Percentiles rank a stretch among this genome's conserved stretches.
phyloP scores from a whole-genome alignment of 2,113 vertebrate species.

The Amazona vittata region DNA sequence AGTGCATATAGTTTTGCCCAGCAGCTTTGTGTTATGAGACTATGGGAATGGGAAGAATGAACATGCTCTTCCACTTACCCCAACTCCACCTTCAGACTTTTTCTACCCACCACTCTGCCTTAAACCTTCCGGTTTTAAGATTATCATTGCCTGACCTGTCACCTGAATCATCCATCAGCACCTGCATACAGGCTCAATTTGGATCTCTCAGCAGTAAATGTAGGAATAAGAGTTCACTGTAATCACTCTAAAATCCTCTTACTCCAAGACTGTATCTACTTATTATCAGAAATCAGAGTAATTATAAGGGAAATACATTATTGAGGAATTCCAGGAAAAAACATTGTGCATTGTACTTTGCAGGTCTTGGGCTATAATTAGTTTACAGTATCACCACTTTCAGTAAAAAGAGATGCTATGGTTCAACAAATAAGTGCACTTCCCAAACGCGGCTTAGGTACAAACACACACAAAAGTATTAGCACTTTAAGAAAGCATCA shows the following conservation, averaged over 20 bases:
- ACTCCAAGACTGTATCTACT: background rate
- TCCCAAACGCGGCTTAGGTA: background rate
- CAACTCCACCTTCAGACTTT: background rate
- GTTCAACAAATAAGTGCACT: background rate
- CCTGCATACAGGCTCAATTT: background rate
- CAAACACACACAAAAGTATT: background rate
- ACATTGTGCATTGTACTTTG: background rate
- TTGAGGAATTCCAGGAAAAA: background rate
- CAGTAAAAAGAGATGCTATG: background rate
- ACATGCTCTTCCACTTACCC: background rate
- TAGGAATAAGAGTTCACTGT: background rate
- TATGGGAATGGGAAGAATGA: background rate
- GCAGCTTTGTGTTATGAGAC: background rate
- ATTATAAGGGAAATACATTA: background rate
- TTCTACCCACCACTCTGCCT: background rate
- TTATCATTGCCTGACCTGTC: background rate
- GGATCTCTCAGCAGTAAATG: background rate
- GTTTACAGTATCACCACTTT: background rate
- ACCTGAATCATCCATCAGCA: background rate
- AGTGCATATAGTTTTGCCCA: background rate
- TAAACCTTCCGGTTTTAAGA: background rate
- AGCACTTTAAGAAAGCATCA: background rate
- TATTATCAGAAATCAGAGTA: background rate
- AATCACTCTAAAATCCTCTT: background rate
- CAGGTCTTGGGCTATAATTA: background rate